phyloP scores from a whole-genome alignment of 53 echinoderm and acorn worm genomes.

The Arbacia lixula region DNA sequence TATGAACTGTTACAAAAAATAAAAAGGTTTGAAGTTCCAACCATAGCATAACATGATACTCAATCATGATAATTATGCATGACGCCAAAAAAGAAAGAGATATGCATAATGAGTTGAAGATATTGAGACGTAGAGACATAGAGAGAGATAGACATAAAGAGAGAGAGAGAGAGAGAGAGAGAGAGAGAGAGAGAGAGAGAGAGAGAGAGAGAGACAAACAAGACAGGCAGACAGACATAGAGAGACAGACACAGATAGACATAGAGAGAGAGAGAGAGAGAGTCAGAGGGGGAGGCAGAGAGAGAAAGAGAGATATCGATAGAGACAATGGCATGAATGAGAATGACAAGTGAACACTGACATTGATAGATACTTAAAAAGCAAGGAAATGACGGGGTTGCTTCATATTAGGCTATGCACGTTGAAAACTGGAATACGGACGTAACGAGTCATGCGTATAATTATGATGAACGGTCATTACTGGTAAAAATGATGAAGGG shows the following conservation, averaged over 20 bases:
- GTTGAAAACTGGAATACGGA: too few species aligned
- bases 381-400: too few species aligned
- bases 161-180: not conserved
- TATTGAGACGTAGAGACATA: not conserved
- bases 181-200: not conserved
- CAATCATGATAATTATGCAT: too few species aligned
- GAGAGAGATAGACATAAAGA: not conserved
- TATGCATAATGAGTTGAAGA: not conserved
- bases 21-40: too few species aligned
- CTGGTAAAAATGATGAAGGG: too few species aligned
- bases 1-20: too few species aligned
- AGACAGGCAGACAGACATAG: not conserved
- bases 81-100: not conserved
- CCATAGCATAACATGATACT: too few species aligned
- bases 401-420: too few species aligned
- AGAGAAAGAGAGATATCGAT: not conserved
- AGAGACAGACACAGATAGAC: not conserved
- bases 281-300: not conserved
- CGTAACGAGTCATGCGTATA: too few species aligned
- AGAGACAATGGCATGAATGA: not conserved
- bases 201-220: not conserved
- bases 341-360: too few species aligned
- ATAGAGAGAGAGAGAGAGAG: constrained; percentile 15
- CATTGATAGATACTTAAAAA: too few species aligned
- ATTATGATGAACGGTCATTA: too few species aligned